Percentiles rank a stretch among this genome's conserved stretches.
phyloP scores from a whole-genome alignment of 2,888 invertebrate genomes.

The Augiades crinisus region DNA sequence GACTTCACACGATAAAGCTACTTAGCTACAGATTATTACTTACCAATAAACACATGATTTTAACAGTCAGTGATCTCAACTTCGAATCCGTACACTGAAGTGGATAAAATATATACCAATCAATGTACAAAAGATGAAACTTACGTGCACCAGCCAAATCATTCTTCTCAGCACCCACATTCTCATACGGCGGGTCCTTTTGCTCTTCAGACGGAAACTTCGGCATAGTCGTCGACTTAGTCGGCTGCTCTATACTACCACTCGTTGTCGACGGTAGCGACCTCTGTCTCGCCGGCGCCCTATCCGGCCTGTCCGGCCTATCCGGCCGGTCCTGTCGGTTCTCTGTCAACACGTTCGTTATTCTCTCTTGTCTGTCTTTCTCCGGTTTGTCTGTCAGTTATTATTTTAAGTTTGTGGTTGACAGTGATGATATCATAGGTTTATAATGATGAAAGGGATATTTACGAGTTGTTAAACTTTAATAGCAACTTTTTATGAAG shows the following conservation, averaged over 20 bases:
- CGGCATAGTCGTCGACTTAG: conserved; percentile 82
- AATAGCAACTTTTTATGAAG: no score
- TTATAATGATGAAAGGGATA: no score
- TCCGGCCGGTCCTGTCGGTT: conserved; percentile 5
- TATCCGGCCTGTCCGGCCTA: conserved; percentile 20
- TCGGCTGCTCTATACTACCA: conserved; percentile 61
- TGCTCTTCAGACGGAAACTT: conserved; percentile 75
- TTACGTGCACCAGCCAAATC: conserved; percentile 65
- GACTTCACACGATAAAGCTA: no score
- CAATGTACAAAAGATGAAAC: no score
- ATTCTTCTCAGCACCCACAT: conserved; percentile 62
- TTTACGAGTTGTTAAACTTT: no score
- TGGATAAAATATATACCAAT: no score
- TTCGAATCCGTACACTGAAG: no score
- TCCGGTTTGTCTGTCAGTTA: conserved; percentile 30
- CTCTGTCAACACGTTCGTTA: conserved; percentile 4
- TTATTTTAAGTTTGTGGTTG: no score
- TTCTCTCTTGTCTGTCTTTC: conserved; percentile 26
- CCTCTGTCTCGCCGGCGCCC: conserved; percentile 67
- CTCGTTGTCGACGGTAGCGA: conserved; percentile 64
- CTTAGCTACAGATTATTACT: no score
- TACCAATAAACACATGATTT: no score
- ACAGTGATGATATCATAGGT: no score
- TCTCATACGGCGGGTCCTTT: conserved; percentile 70
- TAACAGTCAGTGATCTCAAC: no score